Conservation (phyloP, 2,797 vertebrate genomes). For the Oreochromis grahami region DNA sequence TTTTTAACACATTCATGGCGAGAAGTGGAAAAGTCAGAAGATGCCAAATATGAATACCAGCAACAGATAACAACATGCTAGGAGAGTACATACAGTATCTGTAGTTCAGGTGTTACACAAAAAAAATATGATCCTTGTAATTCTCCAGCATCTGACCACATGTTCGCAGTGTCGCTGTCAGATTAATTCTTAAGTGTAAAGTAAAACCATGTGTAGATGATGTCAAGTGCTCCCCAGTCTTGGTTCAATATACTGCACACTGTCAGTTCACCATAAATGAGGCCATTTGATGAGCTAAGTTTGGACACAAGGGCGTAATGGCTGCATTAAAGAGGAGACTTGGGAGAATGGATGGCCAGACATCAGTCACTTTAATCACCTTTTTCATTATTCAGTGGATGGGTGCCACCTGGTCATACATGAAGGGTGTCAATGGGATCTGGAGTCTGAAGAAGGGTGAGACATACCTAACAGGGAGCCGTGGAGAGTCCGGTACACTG, state of each 20-base stretch:
- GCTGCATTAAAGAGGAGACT: constrained; percentile 62
- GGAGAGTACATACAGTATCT: not conserved
- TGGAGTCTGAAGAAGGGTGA: constrained; percentile 12
- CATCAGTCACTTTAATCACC: constrained; percentile 78
- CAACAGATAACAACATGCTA: not conserved
- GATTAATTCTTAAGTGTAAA: constrained; percentile 15
- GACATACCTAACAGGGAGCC: not conserved
- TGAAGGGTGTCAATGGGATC: constrained; percentile 67
- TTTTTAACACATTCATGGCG: not conserved
- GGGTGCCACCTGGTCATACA: constrained; percentile 67
- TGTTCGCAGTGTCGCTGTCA: constrained; percentile 23
- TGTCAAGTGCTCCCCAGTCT: constrained; percentile 53
- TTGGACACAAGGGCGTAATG: constrained; percentile 70
- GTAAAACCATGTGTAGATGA: constrained; percentile 50
- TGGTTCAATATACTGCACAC: constrained; percentile 49
- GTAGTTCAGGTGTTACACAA: not conserved
- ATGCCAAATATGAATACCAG: not conserved
- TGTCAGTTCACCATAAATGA: constrained; percentile 63
- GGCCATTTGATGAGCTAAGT: constrained; percentile 75
- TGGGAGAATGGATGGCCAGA: constrained; percentile 62
- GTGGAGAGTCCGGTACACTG: constrained; percentile 17
- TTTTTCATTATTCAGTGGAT: constrained; percentile 74
- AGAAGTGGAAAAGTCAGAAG: not conserved
- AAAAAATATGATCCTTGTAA: not conserved
- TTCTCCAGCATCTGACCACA: not conserved